phyloP scores from a whole-genome alignment of 37 sponge, comb jelly and placozoan genomes.

The Cliona cf. orientalis region DNA sequence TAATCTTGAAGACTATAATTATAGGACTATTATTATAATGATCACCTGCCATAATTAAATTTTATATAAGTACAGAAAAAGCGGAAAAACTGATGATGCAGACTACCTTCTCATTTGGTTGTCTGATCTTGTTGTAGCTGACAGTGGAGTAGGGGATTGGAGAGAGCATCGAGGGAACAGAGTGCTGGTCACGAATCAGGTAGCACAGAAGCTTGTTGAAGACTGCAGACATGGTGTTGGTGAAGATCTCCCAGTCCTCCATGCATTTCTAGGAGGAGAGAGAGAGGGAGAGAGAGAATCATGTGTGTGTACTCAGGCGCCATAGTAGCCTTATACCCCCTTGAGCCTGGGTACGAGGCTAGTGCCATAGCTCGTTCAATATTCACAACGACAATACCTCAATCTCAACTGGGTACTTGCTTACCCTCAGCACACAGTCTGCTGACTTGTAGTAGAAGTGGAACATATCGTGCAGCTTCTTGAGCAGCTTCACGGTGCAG shows the following conservation, averaged over 20 bases:
- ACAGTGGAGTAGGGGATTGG: constrained; percentile 40
- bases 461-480: constrained; percentile 52
- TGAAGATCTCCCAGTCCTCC: constrained; percentile 57
- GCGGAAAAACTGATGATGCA: too few species aligned
- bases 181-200: constrained; percentile 28
- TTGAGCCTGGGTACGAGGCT: too few species aligned
- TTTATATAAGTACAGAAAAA: not conserved
- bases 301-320: too few species aligned
- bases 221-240: constrained; percentile 30
- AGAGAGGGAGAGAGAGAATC: not conserved
- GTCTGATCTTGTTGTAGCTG: constrained; percentile 23
- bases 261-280: constrained; percentile 5
- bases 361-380: too few species aligned
- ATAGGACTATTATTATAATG: too few species aligned
- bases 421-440: constrained; percentile 43
- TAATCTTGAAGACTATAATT: too few species aligned
- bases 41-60: too few species aligned
- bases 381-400: too few species aligned
- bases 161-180: constrained; percentile 52
- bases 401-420: not conserved
- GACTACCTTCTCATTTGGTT: too few species aligned
- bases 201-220: constrained; percentile 37
- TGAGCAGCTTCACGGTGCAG: constrained; percentile 8
- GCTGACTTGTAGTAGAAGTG: constrained; percentile 66
- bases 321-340: too few species aligned